Evolutionary conservation across 2,113 vertebrate species (phyloP), one percentile per base, ranked within the genome.

Genomic region (Morone chrysops): DNA sequence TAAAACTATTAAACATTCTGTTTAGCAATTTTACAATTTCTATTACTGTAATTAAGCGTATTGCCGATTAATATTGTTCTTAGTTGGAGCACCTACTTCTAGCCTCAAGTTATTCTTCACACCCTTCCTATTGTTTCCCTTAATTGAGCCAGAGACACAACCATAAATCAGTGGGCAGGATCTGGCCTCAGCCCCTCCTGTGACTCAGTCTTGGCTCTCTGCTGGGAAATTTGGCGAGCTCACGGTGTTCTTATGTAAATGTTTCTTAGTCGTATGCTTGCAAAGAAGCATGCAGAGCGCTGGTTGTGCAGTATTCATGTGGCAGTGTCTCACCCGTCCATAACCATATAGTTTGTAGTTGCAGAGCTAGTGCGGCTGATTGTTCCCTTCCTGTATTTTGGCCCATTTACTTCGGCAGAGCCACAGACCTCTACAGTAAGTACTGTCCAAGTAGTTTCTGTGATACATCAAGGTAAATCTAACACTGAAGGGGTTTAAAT

Each of bases 111-210:
- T 69, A 11, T 80, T 72, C 51, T 68, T 79, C 76, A 67, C 54
- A 45, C 45, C 31, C 36, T 71, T 81, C 5, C 43, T 63, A 59
- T 88, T 82, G 72, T 88, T 89, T 83, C 17, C 45, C 40, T 70
- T 59, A 57, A 75, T 72, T 79, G 81, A 80, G 43, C 70, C 25
- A 22, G 50, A 81, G 72, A 83, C 76, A 70, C 51, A 70, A 70
- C 75, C 63, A 73, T 88, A 83, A 82, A 76, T 86, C 75, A 83
- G 48, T 51, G 54, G 71, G 53, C 54, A 80, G 68, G 78, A 70
- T 45, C 65, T 75, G 68, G 70, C 78, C 68, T 31, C 31, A n/a
- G 76, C 75, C 56, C 60, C 43, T 83, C 57, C 41, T 43, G 2
- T 48, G 1, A 84, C 53, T 85, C 77, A 77, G 70, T 59, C 20